Evolutionary conservation across 2,797 vertebrate species (phyloP), one percentile per base, ranked within the genome.

Genomic region (Amblyraja radiata): DNA sequence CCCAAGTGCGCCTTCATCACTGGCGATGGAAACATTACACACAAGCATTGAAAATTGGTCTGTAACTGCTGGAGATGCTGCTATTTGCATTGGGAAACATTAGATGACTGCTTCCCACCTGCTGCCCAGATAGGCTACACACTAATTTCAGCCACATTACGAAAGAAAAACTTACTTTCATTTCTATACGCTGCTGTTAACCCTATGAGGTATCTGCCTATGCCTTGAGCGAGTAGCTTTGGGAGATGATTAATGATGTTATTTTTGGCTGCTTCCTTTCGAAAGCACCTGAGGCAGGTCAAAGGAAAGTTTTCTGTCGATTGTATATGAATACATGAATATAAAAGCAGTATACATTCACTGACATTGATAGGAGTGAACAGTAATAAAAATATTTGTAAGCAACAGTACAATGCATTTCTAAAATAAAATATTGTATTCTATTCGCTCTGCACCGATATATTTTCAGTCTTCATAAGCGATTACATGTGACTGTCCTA

Each of bases 231-330:
- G 14, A 88, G n/a, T 36, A 65, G 61, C 10, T 58, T 32, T 86
- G 28, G n/a, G 83, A 65, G 83, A 63, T 86, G 28, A 88, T 36
- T 88, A 68, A 68, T n/a, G n/a, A 36, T 68, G n/a, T 16, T 68
- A 88, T 88, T 88, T 88, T 68, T 68, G 32, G 84, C 61, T 88
- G 61, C 8, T 88, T 88, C 61, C 63, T 86, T 88, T 32, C 10
- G n/a, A 36, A 88, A 88, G n/a, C n/a, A 63, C 6, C 84, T 10
- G 23, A 88, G 63, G 84, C 63, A 88, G 78, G 61, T 36, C 28
- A 1, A 1, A 13, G 61, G 28, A 86, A n/a, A 86, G 11, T 61
- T 54, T 61, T 25, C 83, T 86, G 81, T 84, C 13, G 54, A 25
- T 54, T 84, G 58, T 65, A 86, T 28, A 21, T 68, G 18, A 36